Conservation (phyloP, 2,797 vertebrate species). For the Serranus cabrilla region DNA sequence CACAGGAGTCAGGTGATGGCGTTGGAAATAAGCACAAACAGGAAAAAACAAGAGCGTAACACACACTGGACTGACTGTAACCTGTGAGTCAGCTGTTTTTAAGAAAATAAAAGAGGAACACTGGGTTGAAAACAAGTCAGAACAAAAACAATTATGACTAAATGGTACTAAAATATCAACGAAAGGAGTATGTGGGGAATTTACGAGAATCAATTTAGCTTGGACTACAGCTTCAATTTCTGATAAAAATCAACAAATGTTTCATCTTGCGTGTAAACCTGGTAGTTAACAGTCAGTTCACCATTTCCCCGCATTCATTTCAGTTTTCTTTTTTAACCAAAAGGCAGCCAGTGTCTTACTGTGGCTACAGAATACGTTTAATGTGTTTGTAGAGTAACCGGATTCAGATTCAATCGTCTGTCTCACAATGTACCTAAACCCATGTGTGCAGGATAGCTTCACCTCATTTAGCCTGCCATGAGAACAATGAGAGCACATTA, state of each 20-base stretch:
- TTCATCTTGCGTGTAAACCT: not conserved
- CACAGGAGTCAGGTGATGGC: not conserved
- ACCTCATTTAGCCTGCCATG: not conserved
- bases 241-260: too few species aligned
- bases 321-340: too few species aligned
- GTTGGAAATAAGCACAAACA: not conserved
- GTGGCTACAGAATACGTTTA: not conserved
- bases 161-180: too few species aligned
- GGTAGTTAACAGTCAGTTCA: not conserved
- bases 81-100: not conserved
- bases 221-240: not conserved
- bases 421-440: not conserved
- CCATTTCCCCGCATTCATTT: not conserved
- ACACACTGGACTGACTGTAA: not conserved
- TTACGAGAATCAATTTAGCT: not conserved
- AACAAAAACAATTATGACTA: not conserved
- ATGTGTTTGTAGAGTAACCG: not conserved
- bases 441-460: not conserved
- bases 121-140: not conserved
- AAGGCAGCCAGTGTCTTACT: not conserved
- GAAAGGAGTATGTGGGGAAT: not conserved
- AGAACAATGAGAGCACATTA: not conserved
- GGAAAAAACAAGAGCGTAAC: not conserved
- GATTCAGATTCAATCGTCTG: not conserved
- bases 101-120: not conserved